phyloP scores from a whole-genome alignment of 2,797 vertebrate species.

The Xiphophorus birchmanni region DNA sequence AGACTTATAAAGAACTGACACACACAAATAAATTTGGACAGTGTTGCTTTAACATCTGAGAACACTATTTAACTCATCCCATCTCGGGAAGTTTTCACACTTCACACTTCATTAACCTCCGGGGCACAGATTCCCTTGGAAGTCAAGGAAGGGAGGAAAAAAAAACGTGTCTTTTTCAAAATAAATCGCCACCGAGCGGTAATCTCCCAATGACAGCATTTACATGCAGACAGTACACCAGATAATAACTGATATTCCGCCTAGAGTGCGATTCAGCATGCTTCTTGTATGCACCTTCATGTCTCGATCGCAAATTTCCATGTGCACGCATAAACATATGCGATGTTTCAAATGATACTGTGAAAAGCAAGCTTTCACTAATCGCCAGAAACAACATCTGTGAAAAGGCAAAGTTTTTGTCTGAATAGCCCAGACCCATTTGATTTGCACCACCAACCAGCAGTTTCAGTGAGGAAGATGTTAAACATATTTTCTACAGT shows the following conservation, averaged over 20 bases:
- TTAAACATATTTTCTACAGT: constrained; percentile 20
- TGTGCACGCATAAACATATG: constrained; percentile 40
- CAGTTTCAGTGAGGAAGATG: constrained; percentile 13
- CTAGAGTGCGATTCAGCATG: constrained; percentile 48
- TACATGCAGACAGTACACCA: constrained; percentile 64
- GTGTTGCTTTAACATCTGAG: constrained; percentile 89
- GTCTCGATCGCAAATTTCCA: constrained; percentile 54
- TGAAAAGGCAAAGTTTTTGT: constrained; percentile 44
- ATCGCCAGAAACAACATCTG: constrained; percentile 41
- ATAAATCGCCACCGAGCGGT: constrained; percentile 78
- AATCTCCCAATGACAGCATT: constrained; percentile 73
- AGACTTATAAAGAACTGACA: constrained; percentile 77
- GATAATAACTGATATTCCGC: constrained; percentile 65
- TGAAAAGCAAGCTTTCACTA: constrained; percentile 31
- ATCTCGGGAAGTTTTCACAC: constrained; percentile 97
- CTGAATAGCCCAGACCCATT: constrained; percentile 38
- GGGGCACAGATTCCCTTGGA: constrained; percentile 89
- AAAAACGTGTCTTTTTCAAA: constrained; percentile 78
- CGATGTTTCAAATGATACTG: constrained; percentile 35
- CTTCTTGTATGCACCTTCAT: constrained; percentile 51
- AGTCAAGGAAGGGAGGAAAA: constrained; percentile 71
- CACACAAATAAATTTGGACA: constrained; percentile 83
- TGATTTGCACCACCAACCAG: constrained; percentile 16
- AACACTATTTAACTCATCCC: constrained; percentile 89
- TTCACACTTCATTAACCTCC: constrained; percentile 97